Evolutionary conservation across 2,888 invertebrate genomes (phyloP).

Genomic region (Gortyna flavago): DNA sequence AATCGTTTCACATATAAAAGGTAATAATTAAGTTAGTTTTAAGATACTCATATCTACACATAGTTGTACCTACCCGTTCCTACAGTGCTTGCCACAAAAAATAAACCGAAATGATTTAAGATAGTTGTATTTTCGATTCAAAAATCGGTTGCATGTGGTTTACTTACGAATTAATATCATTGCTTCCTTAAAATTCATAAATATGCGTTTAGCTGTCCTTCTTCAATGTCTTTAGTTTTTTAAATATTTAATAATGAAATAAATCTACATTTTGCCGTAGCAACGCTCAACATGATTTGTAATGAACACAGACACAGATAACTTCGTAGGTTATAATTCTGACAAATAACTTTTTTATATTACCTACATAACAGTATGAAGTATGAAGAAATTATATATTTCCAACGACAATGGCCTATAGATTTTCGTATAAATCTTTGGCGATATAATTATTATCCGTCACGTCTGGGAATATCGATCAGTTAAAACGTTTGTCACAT

Average conservation of each 20-base stretch:
- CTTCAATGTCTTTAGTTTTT: neutral
- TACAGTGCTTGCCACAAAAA: too few species aligned
- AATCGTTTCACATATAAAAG: neutral
- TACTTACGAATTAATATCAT: neutral
- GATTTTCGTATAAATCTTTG: neutral
- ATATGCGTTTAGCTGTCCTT: neutral
- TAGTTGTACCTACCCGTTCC: too few species aligned
- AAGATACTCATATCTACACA: neutral
- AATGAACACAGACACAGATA: neutral
- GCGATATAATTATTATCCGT: neutral
- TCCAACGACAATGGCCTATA: neutral
- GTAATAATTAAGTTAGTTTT: neutral
- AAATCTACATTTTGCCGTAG: neutral
- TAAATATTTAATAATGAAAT: neutral
- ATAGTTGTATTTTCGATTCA: neutral
- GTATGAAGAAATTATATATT: neutral
- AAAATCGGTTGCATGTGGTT: neutral
- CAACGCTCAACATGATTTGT: neutral
- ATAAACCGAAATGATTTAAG: neutral
- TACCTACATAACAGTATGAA: neutral
- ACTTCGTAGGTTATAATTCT: neutral
- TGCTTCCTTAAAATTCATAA: neutral
- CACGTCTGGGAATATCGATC: neutral
- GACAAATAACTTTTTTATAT: neutral
- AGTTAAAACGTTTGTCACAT: constrained; percentile 10